These are phyloP conservation scores for Microplitis manilae DNA, from an alignment of 2,888 invertebrate species.

Conservation along the genomic window DNA sequence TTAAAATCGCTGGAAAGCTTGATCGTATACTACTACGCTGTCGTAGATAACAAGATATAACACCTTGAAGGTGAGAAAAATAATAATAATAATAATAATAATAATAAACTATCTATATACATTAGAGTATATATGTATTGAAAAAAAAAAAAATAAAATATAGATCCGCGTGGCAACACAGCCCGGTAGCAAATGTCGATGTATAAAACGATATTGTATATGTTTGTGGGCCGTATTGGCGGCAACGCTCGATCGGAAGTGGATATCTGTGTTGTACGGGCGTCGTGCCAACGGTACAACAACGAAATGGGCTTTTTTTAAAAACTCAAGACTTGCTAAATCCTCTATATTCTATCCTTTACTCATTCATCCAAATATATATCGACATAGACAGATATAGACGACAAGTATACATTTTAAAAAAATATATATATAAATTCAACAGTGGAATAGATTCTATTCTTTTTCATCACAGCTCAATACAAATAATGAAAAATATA, in stretches of 20 bases:
- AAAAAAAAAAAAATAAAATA: not conserved
- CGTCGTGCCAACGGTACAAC: conserved; percentile 13
- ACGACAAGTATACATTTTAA: not conserved
- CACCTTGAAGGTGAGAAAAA: not conserved
- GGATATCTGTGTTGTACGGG: conserved; percentile 17
- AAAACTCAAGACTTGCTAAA: not conserved
- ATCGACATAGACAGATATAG: not conserved
- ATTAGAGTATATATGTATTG: not conserved
- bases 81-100: not conserved
- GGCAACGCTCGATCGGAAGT: conserved; percentile 11
- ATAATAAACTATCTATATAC: not conserved
- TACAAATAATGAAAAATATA: not conserved
- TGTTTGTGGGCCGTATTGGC: not conserved
- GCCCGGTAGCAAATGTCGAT: not conserved
- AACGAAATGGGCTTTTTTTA: conserved; percentile 7
- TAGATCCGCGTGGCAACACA: not conserved
- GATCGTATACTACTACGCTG: not conserved
- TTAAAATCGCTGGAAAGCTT: not conserved
- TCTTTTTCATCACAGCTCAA: not conserved
- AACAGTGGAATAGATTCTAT: not conserved
- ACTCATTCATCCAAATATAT: not conserved
- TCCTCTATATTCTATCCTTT: not conserved
- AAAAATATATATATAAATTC: not conserved
- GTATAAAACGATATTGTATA: not conserved
- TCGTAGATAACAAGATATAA: not conserved